A percentile compares a stretch with the other conserved stretches of the same genome.
These are phyloP conservation scores for Ephydatia muelleri DNA, from an alignment of 37 sponge, comb jelly and placozoan genomes.

Conservation along the genomic window DNA sequence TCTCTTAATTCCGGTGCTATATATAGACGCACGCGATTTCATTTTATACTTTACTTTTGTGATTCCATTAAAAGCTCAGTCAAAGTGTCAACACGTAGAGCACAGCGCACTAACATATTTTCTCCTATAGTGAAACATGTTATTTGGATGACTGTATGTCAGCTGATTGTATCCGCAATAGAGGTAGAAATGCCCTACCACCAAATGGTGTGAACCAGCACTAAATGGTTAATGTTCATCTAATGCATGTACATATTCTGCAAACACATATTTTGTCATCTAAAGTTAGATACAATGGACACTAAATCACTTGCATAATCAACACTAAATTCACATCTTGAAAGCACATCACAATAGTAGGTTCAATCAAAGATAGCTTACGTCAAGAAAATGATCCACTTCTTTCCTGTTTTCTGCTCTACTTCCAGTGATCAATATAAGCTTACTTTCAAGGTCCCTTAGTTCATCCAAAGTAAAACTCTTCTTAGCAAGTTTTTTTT, in stretches of 20 bases:
- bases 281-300: neutral
- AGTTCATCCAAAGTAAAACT: conserved; percentile 54
- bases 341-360: neutral
- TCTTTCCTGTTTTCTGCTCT: conserved; percentile 25
- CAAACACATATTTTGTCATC: too few species aligned
- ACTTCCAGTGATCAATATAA: conserved; percentile 54
- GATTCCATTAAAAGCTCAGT: neutral
- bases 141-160: too few species aligned
- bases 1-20: neutral
- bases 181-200: too few species aligned
- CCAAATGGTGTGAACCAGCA: too few species aligned
- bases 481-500: neutral
- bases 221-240: too few species aligned
- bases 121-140: too few species aligned
- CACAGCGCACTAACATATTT: neutral
- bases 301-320: neutral
- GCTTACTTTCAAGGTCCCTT: conserved; percentile 58
- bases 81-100: neutral
- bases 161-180: too few species aligned
- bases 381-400: conserved; percentile 33
- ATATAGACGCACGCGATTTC: neutral
- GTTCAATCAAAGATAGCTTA: conserved; percentile 7
- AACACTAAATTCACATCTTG: neutral
- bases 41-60: neutral
- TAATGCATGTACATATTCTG: too few species aligned